phyloP scores from a whole-genome alignment of 1,140 invertebrate species.

The Brachionus rotundiformis region DNA sequence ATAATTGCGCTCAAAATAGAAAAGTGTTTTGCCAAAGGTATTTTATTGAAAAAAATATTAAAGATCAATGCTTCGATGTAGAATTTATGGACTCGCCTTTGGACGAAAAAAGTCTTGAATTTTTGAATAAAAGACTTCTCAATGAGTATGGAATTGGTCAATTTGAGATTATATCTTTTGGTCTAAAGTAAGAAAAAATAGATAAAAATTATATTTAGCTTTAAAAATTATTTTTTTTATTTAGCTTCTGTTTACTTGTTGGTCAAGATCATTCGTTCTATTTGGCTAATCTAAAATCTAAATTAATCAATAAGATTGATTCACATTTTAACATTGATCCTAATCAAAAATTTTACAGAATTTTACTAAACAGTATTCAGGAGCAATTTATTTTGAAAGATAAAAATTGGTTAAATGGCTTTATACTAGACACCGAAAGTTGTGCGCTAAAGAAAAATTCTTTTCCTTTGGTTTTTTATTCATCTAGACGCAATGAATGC shows the following conservation, averaged over 20 bases:
- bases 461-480: neutral
- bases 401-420: slow-evolving; percentile 19
- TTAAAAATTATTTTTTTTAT: neutral
- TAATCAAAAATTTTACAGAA: neutral
- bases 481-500: neutral
- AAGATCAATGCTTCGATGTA: neutral
- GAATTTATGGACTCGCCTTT: neutral
- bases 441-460: neutral
- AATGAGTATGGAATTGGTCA: neutral
- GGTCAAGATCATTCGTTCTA: neutral
- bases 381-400: neutral
- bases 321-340: neutral
- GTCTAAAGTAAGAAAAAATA: slow-evolving; percentile 12
- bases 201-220: neutral
- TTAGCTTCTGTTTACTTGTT: slow-evolving; percentile 15
- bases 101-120: neutral
- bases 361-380: slow-evolving; percentile 12
- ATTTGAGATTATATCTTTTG: slow-evolving; percentile 9
- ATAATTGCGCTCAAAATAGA: neutral
- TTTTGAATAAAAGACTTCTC: neutral
- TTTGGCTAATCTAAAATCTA: neutral
- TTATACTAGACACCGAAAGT: neutral
- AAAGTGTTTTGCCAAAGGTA: neutral
- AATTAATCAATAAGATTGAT: neutral
- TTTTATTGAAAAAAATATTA: neutral